Conservation (phyloP, 2,113 vertebrate genomes). For the Meles meles region DNA sequence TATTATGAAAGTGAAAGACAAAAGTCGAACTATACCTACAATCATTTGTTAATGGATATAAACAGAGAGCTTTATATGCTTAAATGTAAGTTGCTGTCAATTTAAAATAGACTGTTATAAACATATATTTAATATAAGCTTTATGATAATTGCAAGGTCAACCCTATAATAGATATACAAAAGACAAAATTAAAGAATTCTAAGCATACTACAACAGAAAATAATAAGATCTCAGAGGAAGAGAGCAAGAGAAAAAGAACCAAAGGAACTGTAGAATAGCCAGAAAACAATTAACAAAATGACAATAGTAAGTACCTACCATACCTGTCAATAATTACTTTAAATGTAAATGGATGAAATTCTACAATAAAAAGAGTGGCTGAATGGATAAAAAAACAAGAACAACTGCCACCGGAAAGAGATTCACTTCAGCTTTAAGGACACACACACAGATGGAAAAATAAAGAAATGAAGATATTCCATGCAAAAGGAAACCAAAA, state of each 20-base stretch:
- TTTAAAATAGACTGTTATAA: not conserved
- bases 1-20: not conserved
- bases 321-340: not conserved
- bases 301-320: not conserved
- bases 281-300: not conserved
- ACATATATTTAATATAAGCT: not conserved
- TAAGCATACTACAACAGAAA: not conserved
- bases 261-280: not conserved
- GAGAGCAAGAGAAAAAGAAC: not conserved
- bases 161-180: not conserved
- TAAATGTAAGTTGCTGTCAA: not conserved
- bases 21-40: not conserved
- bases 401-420: not conserved
- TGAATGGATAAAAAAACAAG: not conserved
- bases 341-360: not conserved
- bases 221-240: not conserved
- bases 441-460: not conserved
- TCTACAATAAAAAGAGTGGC: not conserved
- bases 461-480: not conserved
- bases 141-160: not conserved
- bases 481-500: not conserved
- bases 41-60: not conserved
- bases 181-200: not conserved
- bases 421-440: not conserved
- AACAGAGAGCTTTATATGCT: not conserved